Evolutionary conservation across 2,888 invertebrate species (phyloP).

Genomic region (Phyllotreta striolata): DNA sequence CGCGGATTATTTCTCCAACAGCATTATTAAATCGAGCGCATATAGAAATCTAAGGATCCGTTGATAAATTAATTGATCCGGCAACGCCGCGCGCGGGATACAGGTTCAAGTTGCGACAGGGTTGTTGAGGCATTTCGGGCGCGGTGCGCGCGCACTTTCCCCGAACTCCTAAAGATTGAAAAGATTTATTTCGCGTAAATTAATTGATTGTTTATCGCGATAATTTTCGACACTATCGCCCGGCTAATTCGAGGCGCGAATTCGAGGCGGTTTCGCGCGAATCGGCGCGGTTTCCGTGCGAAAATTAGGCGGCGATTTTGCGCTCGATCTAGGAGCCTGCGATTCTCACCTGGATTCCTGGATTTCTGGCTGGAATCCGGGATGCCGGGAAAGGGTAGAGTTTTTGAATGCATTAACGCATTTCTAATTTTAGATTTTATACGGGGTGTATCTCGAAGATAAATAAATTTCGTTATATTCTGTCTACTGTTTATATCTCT

Average conservation of each 20-base stretch:
- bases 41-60: background rate
- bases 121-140: conserved; percentile 43
- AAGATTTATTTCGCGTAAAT: conserved; percentile 29
- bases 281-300: background rate
- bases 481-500: too few species aligned
- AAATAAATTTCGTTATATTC: too few species aligned
- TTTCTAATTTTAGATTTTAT: too few species aligned
- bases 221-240: background rate
- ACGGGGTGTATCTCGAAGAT: too few species aligned
- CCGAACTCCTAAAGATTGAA: conserved; percentile 35
- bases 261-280: background rate
- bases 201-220: conserved; percentile 32
- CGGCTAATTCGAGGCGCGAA: too few species aligned
- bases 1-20: too few species aligned
- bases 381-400: too few species aligned
- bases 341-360: too few species aligned
- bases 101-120: conserved; percentile 52
- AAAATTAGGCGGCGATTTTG: background rate
- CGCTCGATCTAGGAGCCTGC: too few species aligned
- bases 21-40: too few species aligned
- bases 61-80: conserved; percentile 6
- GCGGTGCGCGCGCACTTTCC: conserved; percentile 34
- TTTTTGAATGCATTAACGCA: too few species aligned
- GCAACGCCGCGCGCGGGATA: conserved; percentile 31
- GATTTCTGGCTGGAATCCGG: too few species aligned